Percentiles rank a stretch among this genome's conserved stretches.
phyloP scores from a whole-genome alignment of 2,797 vertebrate species.

The Catharus ustulatus region DNA sequence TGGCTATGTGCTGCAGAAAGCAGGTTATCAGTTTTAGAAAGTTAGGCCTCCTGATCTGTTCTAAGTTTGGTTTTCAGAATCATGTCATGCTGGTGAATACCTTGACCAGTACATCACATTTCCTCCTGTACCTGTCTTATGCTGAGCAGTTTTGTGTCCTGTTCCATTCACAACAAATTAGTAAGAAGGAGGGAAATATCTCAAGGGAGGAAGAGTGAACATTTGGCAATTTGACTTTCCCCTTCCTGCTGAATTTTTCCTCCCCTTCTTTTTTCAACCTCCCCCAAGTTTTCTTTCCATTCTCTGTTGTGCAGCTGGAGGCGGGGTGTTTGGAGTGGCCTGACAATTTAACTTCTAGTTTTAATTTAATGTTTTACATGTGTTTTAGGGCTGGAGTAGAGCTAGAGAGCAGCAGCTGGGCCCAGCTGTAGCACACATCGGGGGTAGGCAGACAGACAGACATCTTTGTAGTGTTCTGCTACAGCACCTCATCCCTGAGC shows the following conservation, averaged over 20 bases:
- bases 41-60: not conserved
- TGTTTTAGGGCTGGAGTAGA: slow-evolving; percentile 27
- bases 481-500: not conserved
- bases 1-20: not conserved
- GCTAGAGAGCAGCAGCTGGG: slow-evolving; percentile 13
- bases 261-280: not conserved
- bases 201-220: not conserved
- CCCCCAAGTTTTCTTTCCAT: not conserved
- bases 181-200: not conserved
- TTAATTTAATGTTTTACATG: slow-evolving; percentile 27
- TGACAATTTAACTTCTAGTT: slow-evolving; percentile 5
- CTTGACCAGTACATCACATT: not conserved
- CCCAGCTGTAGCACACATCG: not conserved
- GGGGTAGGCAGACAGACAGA: not conserved
- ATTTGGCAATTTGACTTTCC: not conserved
- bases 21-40: not conserved
- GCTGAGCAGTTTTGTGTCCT: not conserved
- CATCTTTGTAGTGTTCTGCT: not conserved
- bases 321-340: not conserved
- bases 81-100: not conserved
- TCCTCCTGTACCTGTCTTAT: not conserved
- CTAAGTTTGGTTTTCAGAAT: not conserved
- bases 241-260: not conserved
- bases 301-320: not conserved
- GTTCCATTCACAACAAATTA: not conserved